These are phyloP conservation scores for Buceros bicornis DNA, from an alignment of 2,797 vertebrate species.

Conservation along the genomic window DNA sequence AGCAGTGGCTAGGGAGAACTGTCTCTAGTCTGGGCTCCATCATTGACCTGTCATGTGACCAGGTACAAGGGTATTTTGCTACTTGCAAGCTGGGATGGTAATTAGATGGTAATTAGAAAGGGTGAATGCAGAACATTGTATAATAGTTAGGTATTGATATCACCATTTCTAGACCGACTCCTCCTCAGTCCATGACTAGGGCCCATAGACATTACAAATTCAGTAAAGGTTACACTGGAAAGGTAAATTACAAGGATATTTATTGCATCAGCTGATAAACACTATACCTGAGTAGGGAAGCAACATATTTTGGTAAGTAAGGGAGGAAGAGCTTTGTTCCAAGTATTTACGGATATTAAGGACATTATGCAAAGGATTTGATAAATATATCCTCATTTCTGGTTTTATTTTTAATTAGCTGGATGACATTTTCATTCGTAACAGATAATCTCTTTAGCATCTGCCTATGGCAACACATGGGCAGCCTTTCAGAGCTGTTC, in stretches of 20 bases:
- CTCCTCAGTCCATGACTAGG: not conserved
- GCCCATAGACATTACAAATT: not conserved
- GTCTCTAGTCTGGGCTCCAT: not conserved
- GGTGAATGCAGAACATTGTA: not conserved
- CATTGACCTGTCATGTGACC: not conserved
- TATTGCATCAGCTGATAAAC: not conserved
- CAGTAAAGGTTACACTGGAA: not conserved
- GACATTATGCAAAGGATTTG: not conserved
- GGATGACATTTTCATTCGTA: slow-evolving; percentile 42
- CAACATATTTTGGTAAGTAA: not conserved
- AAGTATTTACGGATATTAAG: not conserved
- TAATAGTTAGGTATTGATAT: not conserved
- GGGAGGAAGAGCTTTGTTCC: not conserved
- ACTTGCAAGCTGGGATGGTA: not conserved
- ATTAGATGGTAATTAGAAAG: not conserved
- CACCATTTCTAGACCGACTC: not conserved
- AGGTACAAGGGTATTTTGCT: not conserved
- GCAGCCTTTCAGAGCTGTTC: not conserved
- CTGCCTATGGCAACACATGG: not conserved
- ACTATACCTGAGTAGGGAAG: not conserved
- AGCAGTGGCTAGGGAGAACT: not conserved
- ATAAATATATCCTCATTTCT: slow-evolving; percentile 7
- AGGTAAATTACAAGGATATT: not conserved
- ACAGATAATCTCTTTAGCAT: not conserved
- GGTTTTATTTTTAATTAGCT: slow-evolving; percentile 30